Evolutionary conservation across 2,113 vertebrate species (phyloP), one percentile per base, ranked within the genome.

Genomic region (Mystacornis crossleyi): DNA sequence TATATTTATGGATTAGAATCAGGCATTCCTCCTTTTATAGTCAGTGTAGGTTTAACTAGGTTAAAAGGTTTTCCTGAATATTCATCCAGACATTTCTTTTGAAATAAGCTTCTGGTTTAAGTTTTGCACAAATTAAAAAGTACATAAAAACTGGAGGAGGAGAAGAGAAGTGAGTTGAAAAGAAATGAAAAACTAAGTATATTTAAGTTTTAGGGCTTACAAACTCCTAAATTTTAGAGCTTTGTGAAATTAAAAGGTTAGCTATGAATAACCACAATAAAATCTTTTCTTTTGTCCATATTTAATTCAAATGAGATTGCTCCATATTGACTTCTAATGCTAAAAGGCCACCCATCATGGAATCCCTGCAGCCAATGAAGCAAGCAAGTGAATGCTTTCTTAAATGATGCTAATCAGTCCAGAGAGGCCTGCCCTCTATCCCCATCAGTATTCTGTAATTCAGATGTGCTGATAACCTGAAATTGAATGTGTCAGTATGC

Each of bases 391-490:
- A 98, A 98, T 98, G 97, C 98, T 99, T 99, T 99, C 98, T 99
- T 99, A 99, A 99, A 99, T 98, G 99, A 99, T 98, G 99, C 99
- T 99, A 99, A 99, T 99, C 99, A 99, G 99, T 99, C 99, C 98
- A 53, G 98, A 98, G 99, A 99, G 99, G 98, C 98, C 97, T 98
- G 99, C 98, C 99, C 99, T 98, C 98, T 98, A 98, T 98, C 98
- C 98, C 98, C 98, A 98, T 99, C 99, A 98, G 98, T 97, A 98
- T 98, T 98, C 98, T 98, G 97, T 98, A 98, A 99, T 99, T 99
- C 99, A 99, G 98, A 99, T 99, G 98, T 99, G 99, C 98, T 97
- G 98, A 99, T 99, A 99, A 99, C 98, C 98, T 99, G 98, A 99
- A 99, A 99, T 99, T 98, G 99, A 98, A 99, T 98, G 98, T 99